Conservation (phyloP, 2,797 vertebrate species). For the Emys orbicularis region DNA sequence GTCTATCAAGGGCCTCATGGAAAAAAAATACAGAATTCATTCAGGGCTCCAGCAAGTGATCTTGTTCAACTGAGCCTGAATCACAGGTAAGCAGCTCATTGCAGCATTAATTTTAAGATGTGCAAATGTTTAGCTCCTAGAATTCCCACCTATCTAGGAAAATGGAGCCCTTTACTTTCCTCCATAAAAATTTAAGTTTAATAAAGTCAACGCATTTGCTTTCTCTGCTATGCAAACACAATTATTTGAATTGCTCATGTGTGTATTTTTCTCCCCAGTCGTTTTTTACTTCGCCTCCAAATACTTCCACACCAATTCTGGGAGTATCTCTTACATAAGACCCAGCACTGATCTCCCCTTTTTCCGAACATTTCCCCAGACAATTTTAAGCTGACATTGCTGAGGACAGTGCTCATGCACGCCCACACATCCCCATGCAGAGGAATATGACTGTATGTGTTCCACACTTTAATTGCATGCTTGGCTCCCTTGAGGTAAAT, state of each 20-base stretch:
- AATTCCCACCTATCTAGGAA: background rate
- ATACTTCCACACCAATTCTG: background rate
- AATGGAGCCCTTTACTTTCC: background rate
- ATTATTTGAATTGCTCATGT: background rate
- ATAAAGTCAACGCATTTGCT: background rate
- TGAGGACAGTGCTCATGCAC: background rate
- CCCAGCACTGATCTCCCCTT: background rate
- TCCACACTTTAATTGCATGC: slow-evolving; percentile 7
- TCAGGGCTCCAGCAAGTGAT: background rate
- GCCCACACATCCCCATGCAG: background rate
- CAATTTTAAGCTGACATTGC: background rate
- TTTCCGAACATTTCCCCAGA: background rate
- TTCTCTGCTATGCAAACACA: background rate
- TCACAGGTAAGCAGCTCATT: background rate
- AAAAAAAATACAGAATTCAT: background rate
- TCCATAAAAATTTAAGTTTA: background rate
- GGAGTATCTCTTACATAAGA: background rate
- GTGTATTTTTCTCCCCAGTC: background rate
- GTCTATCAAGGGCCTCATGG: background rate
- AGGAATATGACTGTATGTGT: background rate
- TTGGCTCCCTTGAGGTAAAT: slow-evolving; percentile 10
- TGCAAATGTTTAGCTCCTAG: background rate
- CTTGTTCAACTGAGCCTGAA: background rate
- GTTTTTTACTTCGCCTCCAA: background rate
- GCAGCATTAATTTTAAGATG: background rate